Evolutionary conservation across 2,797 vertebrate species (phyloP).

Genomic region (Bradypodion ventrale): DNA sequence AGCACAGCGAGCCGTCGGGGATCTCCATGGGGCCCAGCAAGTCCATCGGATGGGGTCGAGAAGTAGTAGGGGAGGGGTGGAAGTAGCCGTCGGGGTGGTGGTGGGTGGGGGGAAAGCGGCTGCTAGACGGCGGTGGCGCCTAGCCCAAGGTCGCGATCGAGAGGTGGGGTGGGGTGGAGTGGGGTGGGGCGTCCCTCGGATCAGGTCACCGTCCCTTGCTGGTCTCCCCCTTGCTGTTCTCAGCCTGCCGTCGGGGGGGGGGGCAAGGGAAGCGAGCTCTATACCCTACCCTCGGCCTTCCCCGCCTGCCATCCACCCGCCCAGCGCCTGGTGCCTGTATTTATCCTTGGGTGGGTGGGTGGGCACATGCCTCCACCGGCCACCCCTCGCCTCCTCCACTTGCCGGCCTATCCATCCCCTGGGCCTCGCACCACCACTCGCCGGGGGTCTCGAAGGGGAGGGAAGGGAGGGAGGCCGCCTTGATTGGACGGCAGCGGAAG

Average conservation of each 20-base stretch:
- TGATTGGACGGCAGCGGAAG: slow-evolving; percentile 64
- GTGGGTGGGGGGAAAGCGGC: not conserved
- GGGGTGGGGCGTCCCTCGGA: not conserved
- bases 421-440: slow-evolving; percentile 12
- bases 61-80: not conserved
- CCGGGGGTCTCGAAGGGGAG: slow-evolving; percentile 29
- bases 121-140: not conserved
- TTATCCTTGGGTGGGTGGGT: slow-evolving; percentile 67
- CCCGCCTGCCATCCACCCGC: slow-evolving; percentile 6
- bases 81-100: too few relatives aligned
- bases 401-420: slow-evolving; percentile 72
- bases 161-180: not conserved
- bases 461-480: slow-evolving; percentile 47
- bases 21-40: slow-evolving; percentile 84
- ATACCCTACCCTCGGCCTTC: not conserved
- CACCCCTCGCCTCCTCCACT: not conserved
- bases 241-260: not conserved
- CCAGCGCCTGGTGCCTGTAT: slow-evolving; percentile 35
- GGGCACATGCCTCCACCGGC: slow-evolving; percentile 54
- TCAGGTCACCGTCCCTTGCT: not conserved
- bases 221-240: not conserved
- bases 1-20: slow-evolving; percentile 89
- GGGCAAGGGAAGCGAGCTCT: not conserved
- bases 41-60: slow-evolving; percentile 68
- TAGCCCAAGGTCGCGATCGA: not conserved